Base-by-base conservation (phyloP, 2,113 vertebrate genomes). In the Phaethornis superciliosus region DNA sequence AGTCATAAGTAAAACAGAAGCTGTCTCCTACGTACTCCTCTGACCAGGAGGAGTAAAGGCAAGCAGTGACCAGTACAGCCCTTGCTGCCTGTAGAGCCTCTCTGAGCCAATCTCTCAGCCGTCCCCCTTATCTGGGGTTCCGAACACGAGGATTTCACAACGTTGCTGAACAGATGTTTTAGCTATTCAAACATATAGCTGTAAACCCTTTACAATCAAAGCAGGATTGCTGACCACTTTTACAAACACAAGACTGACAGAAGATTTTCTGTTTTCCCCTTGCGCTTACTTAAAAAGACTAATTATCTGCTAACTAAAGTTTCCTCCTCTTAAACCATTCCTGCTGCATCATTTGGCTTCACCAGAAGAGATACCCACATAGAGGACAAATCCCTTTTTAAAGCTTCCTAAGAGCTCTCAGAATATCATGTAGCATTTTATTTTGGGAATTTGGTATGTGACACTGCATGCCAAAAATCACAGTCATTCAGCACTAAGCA, bases 351-450 rank as follows among this genome's bases (percentile, higher is more conserved):
- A 89, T 93, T 68, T 95, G 85, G 85, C 85, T 94, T 96, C 91
- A 91, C 89, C 93, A 92, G 89, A 95, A 96, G 88, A 95, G 89
- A 84, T 95, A 89, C 46, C 58, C 87, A 89, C 88, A 86, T 80
- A 69, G 90, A 17, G 28, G 88, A 77, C 75, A 94, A 95, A 96
- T 94, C 88, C 88, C 84, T 94, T 97, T 98, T 97, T 97, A 98
- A 98, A 98, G 96, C 93, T 96, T 96, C 96, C 80, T 86, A 93
- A 95, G 77, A 96, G 79, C 78, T 78, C 89, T 90, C 88, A 93
- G 94, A 96, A 97, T 97, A 97, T 97, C 97, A 95, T 93, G 87
- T 94, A 97, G 93, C 94, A 95, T 95, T 97, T 98, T 97, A 98
- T 97, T 98, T 98, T 67, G 90, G 96, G 97, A 97, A 97, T 94